Conservation (phyloP, 1,140 invertebrate species). For the Sinonovacula constricta region DNA sequence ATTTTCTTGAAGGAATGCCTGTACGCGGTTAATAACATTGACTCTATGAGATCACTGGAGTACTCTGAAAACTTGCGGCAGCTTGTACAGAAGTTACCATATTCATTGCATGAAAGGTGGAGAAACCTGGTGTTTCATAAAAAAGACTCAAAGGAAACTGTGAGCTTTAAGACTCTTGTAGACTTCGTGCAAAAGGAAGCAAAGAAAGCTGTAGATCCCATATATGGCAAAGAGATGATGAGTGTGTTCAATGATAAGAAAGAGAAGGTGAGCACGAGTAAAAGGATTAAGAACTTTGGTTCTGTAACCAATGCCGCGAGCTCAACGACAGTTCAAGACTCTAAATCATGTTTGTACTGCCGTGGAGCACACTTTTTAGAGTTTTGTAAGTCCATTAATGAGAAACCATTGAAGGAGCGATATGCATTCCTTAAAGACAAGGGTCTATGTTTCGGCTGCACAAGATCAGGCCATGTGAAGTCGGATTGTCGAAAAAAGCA, state of each 20-base stretch:
- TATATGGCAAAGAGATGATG: too few species aligned
- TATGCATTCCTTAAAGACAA: conserved; percentile 10
- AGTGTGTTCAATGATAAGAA: too few species aligned
- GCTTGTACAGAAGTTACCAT: too few species aligned
- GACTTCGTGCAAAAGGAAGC: too few species aligned
- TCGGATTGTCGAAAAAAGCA: neutral
- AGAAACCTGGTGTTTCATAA: conserved; percentile 20
- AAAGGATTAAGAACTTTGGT: too few species aligned
- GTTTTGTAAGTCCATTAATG: neutral
- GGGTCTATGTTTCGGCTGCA: conserved; percentile 24
- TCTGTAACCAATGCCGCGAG: too few species aligned
- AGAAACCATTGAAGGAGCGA: neutral
- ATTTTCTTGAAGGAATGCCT: conserved; percentile 27
- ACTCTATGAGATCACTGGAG: too few species aligned
- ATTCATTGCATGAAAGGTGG: conserved; percentile 26
- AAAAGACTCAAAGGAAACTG: conserved; percentile 9
- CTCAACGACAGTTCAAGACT: too few species aligned
- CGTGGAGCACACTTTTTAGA: neutral
- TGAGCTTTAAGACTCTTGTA: neutral
- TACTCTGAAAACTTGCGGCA: too few species aligned
- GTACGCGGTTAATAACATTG: neutral
- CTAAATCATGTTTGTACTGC: conserved; percentile 15
- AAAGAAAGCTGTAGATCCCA: too few species aligned
- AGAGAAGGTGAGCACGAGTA: too few species aligned
- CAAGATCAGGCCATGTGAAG: neutral